Evolutionary conservation across 64 coral and sea anemone genomes (phyloP).

Genomic region (Actinia tenebrosa): DNA sequence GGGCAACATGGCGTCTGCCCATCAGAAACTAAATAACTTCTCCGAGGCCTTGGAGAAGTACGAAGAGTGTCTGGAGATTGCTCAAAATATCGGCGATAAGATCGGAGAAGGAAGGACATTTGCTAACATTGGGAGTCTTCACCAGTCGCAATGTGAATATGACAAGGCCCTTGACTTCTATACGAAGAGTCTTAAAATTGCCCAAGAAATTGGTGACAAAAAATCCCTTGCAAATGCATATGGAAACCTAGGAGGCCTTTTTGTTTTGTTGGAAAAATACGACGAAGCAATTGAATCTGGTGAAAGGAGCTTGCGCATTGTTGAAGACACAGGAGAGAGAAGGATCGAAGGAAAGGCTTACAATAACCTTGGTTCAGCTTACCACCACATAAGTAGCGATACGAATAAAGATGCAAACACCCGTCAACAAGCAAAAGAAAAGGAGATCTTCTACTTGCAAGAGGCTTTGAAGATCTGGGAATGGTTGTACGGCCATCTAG

Average conservation of each 20-base stretch:
- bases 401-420: too few relatives aligned
- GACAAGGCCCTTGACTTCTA: not conserved
- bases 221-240: not conserved
- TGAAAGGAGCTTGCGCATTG: not conserved
- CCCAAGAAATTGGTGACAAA: not conserved
- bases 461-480: not conserved
- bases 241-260: not conserved
- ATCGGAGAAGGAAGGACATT: not conserved
- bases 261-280: not conserved
- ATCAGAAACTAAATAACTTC: not conserved
- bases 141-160: not conserved
- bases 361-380: not conserved
- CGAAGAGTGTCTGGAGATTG: not conserved
- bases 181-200: not conserved
- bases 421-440: too few relatives aligned
- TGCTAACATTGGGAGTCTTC: not conserved
- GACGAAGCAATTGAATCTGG: not conserved
- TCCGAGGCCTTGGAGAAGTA: not conserved
- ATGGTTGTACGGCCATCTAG: not conserved
- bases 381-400: too few relatives aligned
- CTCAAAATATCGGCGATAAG: not conserved
- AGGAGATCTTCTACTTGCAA: not conserved
- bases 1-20: not conserved
- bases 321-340: not conserved
- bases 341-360: not conserved